phyloP scores from a whole-genome alignment of 2,797 vertebrate species.

The Sebastes wilsoni region DNA sequence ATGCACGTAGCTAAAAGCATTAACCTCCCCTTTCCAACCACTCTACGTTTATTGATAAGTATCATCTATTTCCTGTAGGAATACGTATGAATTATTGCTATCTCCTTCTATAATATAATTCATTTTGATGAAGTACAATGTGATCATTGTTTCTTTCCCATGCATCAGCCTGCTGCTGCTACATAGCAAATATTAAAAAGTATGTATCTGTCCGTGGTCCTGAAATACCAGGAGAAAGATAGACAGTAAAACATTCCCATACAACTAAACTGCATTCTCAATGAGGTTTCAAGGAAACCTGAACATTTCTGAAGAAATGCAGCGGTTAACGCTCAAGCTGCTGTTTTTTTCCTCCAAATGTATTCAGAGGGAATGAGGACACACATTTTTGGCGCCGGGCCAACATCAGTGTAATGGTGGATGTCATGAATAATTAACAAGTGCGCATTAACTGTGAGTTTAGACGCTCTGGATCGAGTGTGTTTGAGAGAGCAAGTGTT shows the following conservation, averaged over 20 bases:
- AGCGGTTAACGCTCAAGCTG: background rate
- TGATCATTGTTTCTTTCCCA: background rate
- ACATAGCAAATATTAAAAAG: background rate
- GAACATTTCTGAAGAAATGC: background rate
- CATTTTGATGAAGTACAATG: background rate
- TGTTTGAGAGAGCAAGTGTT: background rate
- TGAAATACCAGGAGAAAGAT: constrained; percentile 17
- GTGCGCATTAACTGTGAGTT: constrained; percentile 15
- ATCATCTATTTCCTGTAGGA: background rate
- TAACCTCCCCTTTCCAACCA: background rate
- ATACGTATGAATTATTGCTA: background rate
- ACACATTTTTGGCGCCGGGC: background rate
- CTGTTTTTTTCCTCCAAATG: background rate
- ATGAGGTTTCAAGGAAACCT: background rate
- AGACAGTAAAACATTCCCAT: fast-evolving
- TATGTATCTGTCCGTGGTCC: constrained; percentile 37
- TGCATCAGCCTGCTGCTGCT: background rate
- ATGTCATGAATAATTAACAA: constrained; percentile 49
- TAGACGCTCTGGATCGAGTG: background rate
- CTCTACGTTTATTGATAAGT: background rate
- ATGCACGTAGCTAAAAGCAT: background rate
- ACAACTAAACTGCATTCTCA: background rate
- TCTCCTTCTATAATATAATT: background rate
- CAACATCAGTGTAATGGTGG: constrained; percentile 26
- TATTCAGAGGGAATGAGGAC: constrained; percentile 10